Percentiles rank a stretch among this genome's conserved stretches.
These are phyloP conservation scores for Myotis planiceps DNA, from an alignment of 2,797 vertebrate species.

Conservation along the genomic window DNA sequence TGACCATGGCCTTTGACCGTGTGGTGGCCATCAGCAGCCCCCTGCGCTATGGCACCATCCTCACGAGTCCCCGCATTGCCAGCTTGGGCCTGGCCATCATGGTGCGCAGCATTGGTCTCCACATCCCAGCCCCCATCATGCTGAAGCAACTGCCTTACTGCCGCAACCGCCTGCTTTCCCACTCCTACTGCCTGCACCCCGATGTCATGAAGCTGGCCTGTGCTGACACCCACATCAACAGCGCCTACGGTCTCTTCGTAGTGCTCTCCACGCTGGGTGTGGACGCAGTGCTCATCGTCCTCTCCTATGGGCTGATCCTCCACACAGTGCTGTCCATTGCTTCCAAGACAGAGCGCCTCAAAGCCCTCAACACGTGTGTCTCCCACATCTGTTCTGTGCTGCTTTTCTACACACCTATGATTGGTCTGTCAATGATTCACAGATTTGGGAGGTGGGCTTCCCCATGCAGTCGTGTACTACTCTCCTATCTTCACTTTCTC, in stretches of 20 bases:
- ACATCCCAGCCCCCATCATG: constrained; percentile 64
- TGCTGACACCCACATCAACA: constrained; percentile 78
- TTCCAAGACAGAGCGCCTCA: constrained; percentile 77
- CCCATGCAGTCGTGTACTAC: background rate
- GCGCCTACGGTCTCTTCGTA: constrained; percentile 80
- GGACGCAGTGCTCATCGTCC: constrained; percentile 76
- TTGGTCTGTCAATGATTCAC: constrained; percentile 69
- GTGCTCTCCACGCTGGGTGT: constrained; percentile 75
- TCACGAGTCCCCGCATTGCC: constrained; percentile 23
- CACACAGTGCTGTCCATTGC: constrained; percentile 77
- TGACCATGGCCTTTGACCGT: constrained; percentile 71
- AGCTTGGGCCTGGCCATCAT: constrained; percentile 39
- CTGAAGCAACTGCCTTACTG: constrained; percentile 64
- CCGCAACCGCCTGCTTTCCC: background rate
- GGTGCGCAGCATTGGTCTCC: constrained; percentile 33
- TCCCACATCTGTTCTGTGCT: constrained; percentile 82
- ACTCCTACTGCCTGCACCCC: constrained; percentile 59
- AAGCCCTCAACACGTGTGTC: constrained; percentile 84
- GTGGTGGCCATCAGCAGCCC: constrained; percentile 72
- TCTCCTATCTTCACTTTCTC: constrained; percentile 76
- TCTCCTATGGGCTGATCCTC: constrained; percentile 85
- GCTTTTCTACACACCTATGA: constrained; percentile 76
- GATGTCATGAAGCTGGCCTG: constrained; percentile 85
- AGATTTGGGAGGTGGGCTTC: constrained; percentile 36
- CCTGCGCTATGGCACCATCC: constrained; percentile 55